These are phyloP conservation scores for Erpetoichthys calabaricus DNA, from an alignment of 2,797 vertebrate species.

Conservation along the genomic window DNA sequence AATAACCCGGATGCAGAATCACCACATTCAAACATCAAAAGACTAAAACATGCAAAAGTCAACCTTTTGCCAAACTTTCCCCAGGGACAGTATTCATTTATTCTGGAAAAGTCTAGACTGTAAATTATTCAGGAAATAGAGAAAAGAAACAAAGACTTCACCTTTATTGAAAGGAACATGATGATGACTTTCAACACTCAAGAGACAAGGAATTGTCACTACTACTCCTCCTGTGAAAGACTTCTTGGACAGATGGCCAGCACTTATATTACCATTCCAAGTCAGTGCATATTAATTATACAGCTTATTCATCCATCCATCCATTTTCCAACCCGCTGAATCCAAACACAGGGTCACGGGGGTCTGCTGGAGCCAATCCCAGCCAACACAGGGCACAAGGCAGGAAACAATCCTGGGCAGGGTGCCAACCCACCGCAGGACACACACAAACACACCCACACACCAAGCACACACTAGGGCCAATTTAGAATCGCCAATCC, in stretches of 20 bases:
- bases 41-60: not conserved
- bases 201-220: slow-evolving; percentile 1
- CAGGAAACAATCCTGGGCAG: too few species aligned
- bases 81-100: not conserved
- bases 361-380: too few species aligned
- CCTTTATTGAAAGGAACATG: slow-evolving; percentile 1
- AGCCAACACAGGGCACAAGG: too few species aligned
- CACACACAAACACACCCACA: too few species aligned
- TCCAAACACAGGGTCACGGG: too few species aligned
- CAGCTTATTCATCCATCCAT: too few species aligned
- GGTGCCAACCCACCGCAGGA: too few species aligned
- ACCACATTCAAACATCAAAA: not conserved
- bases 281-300: too few species aligned
- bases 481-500: too few species aligned
- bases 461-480: too few species aligned
- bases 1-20: not conserved
- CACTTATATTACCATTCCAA: too few species aligned
- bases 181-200: not conserved
- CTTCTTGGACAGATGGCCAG: not conserved
- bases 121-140: slow-evolving; percentile 1
- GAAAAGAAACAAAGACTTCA: not conserved
- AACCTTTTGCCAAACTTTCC: slow-evolving; percentile 5
- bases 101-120: not conserved
- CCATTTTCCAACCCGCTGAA: too few species aligned
- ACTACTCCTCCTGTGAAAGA: not conserved